A percentile compares a stretch with the other conserved stretches of the same genome.
These are phyloP conservation scores for Lindbergichthys nudifrons DNA, from an alignment of 2,797 vertebrate species.

Conservation along the genomic window DNA sequence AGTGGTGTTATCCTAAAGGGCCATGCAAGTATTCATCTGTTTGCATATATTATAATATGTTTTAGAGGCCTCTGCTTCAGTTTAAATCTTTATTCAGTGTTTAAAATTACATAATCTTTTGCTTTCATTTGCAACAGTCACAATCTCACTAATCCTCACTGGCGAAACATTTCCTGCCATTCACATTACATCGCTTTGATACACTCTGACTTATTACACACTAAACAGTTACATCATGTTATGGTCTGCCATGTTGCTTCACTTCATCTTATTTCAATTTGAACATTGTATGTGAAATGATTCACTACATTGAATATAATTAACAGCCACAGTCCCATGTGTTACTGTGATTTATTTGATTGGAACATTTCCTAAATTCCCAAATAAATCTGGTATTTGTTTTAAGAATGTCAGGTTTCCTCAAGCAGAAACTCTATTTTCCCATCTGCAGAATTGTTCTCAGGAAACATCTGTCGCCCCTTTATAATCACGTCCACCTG, in stretches of 20 bases:
- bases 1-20: background rate
- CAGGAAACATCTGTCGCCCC: conserved; percentile 17
- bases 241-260: background rate
- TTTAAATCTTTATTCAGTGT: conserved; percentile 10
- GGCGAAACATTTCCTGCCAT: background rate
- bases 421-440: background rate
- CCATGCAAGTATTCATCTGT: background rate
- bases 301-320: background rate
- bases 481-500: conserved; percentile 52
- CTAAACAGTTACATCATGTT: conserved; percentile 10
- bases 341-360: background rate
- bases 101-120: conserved; percentile 6
- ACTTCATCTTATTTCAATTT: background rate
- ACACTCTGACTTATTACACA: conserved; percentile 21
- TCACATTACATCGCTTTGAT: background rate
- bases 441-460: background rate
- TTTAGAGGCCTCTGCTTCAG: background rate
- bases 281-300: conserved; percentile 6
- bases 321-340: background rate
- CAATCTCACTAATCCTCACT: conserved; percentile 9
- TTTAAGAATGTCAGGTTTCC: conserved; percentile 20
- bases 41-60: background rate
- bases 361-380: background rate
- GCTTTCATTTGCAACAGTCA: background rate
- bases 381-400: conserved; percentile 11